Evolutionary conservation across 2,113 vertebrate genomes (phyloP).

Genomic region (Xiphophorus hellerii): DNA sequence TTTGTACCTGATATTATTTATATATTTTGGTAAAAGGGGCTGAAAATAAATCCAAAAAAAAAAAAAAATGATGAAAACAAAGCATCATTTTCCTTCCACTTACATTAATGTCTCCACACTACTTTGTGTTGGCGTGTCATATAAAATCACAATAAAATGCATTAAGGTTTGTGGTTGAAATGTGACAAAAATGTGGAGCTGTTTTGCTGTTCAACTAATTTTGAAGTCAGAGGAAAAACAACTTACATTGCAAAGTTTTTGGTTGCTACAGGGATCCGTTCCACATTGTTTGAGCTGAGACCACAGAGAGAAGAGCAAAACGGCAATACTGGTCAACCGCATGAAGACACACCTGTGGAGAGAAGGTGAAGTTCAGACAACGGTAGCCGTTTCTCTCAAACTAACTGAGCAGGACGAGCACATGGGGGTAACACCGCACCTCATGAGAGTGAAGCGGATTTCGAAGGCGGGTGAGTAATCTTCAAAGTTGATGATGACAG

Average conservation of each 20-base stretch:
- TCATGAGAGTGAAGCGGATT: conserved; percentile 91
- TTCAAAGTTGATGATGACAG: conserved; percentile 87
- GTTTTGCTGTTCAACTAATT: too few relatives aligned
- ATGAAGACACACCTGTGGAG: conserved; percentile 90
- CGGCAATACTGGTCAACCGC: conserved; percentile 90
- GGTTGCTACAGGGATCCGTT: conserved; percentile 82
- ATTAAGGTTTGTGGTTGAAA: too few relatives aligned
- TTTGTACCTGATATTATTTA: too few relatives aligned
- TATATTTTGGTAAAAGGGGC: too few relatives aligned
- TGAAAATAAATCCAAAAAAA: too few relatives aligned
- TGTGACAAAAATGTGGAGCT: too few relatives aligned
- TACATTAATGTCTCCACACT: too few relatives aligned
- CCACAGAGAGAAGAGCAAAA: conserved; percentile 91
- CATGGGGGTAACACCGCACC: conserved; percentile 69
- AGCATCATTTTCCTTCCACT: too few relatives aligned
- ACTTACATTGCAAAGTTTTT: conserved; percentile 88
- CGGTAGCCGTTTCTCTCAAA: neutral
- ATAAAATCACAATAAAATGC: too few relatives aligned
- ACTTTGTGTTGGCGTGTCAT: too few relatives aligned
- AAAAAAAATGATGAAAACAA: too few relatives aligned
- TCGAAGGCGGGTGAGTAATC: conserved; percentile 95
- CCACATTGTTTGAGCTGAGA: conserved; percentile 86
- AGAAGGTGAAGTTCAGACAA: neutral
- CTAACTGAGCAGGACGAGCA: neutral
- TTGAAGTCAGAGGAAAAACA: neutral